Conservation (phyloP, 2,113 vertebrate genomes). For the Notothenia coriiceps region DNA sequence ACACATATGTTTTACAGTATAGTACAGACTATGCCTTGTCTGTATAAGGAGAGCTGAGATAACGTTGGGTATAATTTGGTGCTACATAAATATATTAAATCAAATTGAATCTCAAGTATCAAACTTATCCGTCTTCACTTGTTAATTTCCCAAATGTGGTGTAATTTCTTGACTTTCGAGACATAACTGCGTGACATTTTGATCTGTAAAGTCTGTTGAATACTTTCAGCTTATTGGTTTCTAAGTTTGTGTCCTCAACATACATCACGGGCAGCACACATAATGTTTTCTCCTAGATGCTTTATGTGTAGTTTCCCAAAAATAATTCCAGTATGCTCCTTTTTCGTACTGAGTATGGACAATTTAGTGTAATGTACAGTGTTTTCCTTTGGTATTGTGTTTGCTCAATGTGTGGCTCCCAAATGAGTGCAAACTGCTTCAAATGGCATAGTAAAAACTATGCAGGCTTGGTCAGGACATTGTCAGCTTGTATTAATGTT, state of each 20-base stretch:
- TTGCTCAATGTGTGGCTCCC: neutral
- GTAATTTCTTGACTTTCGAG: neutral
- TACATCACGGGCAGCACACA: neutral
- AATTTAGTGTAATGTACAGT: neutral
- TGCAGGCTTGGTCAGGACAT: neutral
- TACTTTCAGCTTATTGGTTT: neutral
- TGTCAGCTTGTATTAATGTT: neutral
- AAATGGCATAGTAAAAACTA: constrained; percentile 12
- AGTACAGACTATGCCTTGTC: too few species aligned
- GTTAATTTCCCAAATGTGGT: neutral
- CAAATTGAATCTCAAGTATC: neutral
- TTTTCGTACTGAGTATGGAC: neutral
- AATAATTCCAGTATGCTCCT: constrained; percentile 4
- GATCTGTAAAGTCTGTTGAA: neutral
- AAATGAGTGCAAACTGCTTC: constrained; percentile 4
- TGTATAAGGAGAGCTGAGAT: too few species aligned
- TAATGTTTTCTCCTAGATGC: neutral
- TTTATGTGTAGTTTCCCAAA: constrained; percentile 11
- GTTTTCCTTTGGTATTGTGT: neutral
- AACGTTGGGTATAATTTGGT: too few species aligned
- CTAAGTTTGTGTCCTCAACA: constrained; percentile 7
- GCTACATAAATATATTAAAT: too few species aligned
- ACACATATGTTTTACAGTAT: neutral
- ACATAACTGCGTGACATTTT: constrained; percentile 24
- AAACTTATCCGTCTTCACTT: neutral